Percentiles rank a stretch among this genome's conserved stretches.
These are phyloP conservation scores for Lucilia sericata DNA, from an alignment of 1,140 invertebrate genomes.

Conservation along the genomic window DNA sequence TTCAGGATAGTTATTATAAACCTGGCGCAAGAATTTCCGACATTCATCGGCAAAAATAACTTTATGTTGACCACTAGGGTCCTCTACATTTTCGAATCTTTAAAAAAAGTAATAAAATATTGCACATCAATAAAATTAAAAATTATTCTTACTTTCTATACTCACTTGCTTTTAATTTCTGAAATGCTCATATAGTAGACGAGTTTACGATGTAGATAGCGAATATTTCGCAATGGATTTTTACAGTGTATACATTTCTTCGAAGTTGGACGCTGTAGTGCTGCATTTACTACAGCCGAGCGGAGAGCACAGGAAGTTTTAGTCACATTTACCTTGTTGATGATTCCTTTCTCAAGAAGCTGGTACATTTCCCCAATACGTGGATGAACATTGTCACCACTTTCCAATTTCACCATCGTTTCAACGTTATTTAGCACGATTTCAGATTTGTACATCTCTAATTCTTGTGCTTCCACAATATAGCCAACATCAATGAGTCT, in stretches of 20 bases:
- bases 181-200: constrained; percentile 70
- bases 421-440: constrained; percentile 60
- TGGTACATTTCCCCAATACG: constrained; percentile 57
- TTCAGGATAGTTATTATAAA: constrained; percentile 83
- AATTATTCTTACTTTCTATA: not conserved
- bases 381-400: constrained; percentile 60
- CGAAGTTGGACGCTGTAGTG: constrained; percentile 66
- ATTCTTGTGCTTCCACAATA: constrained; percentile 77
- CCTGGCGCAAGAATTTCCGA: constrained; percentile 77
- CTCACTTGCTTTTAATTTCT: constrained; percentile 64
- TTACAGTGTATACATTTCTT: constrained; percentile 77
- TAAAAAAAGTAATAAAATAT: not conserved
- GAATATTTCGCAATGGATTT: constrained; percentile 72
- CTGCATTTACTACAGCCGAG: constrained; percentile 72
- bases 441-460: constrained; percentile 72
- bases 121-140: not conserved
- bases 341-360: constrained; percentile 53
- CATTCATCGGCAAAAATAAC: constrained; percentile 72
- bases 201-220: constrained; percentile 73
- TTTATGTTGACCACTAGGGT: constrained; percentile 57
- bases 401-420: constrained; percentile 56
- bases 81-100: constrained; percentile 49
- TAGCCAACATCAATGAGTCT: constrained; percentile 81
- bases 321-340: constrained; percentile 52
- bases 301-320: constrained; percentile 75